These are phyloP conservation scores for Vespertilio murinus DNA, from an alignment of 2,797 vertebrate genomes.

Conservation along the genomic window DNA sequence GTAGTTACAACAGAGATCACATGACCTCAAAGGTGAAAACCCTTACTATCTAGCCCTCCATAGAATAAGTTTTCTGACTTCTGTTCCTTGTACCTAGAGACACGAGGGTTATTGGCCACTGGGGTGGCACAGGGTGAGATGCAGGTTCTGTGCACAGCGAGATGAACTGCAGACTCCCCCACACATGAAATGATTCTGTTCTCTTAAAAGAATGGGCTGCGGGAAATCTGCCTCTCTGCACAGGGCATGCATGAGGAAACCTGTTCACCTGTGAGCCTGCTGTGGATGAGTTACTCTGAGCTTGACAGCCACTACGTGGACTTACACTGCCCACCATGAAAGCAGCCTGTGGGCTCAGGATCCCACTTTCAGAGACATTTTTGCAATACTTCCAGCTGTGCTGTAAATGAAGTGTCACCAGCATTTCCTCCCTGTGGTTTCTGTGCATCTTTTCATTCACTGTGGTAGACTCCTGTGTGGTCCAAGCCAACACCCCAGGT, in stretches of 20 bases:
- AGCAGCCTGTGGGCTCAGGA: background rate
- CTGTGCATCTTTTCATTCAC: background rate
- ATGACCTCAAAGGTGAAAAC: background rate
- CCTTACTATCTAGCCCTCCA: background rate
- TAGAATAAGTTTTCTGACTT: background rate
- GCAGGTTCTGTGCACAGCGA: background rate
- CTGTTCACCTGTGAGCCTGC: background rate
- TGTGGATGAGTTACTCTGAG: background rate
- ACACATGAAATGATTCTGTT: background rate
- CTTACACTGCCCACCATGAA: background rate
- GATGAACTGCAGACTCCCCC: background rate
- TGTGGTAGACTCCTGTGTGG: background rate
- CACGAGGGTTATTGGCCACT: background rate
- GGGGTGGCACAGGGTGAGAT: background rate
- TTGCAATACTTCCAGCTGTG: background rate
- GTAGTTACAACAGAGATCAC: background rate
- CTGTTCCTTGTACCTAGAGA: background rate
- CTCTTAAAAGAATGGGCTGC: background rate
- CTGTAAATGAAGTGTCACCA: background rate
- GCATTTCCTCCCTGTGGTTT: background rate
- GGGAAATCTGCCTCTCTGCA: background rate
- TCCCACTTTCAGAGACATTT: background rate
- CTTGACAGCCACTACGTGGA: background rate
- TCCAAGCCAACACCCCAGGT: background rate
- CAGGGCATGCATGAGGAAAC: background rate